A percentile compares a stretch with the other conserved stretches of the same genome.
phyloP scores from a whole-genome alignment of 2,113 vertebrate genomes.

The Eublepharis macularius region DNA sequence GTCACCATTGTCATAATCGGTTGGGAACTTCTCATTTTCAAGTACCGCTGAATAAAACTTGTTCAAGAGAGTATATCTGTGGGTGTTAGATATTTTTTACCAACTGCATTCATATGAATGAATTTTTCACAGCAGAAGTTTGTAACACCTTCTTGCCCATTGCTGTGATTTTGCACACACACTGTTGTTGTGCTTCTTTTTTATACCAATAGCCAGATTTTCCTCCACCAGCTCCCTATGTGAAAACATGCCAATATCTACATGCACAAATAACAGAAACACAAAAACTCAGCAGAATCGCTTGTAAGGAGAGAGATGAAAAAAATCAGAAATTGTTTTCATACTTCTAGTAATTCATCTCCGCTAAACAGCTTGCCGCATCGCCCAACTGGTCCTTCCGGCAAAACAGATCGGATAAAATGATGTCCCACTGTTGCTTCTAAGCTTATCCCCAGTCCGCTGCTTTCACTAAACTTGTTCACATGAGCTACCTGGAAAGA shows the following conservation, averaged over 20 bases:
- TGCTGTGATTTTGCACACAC: neutral
- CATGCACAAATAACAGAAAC: neutral
- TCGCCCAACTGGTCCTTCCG: conserved; percentile 93
- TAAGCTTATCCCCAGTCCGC: conserved; percentile 93
- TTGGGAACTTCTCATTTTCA: neutral
- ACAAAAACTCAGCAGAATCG: conserved; percentile 1
- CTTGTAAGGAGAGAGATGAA: neutral
- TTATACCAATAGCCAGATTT: neutral
- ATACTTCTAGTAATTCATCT: conserved; percentile 94
- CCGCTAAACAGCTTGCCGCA: conserved; percentile 90
- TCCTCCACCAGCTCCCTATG: neutral
- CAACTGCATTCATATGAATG: neutral
- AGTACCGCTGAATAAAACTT: neutral
- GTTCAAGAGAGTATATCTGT: neutral
- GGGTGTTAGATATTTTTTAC: neutral
- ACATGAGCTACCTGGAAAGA: conserved; percentile 86
- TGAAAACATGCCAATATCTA: neutral
- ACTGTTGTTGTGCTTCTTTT: neutral
- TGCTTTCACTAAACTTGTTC: conserved; percentile 92
- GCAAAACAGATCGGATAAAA: conserved; percentile 93
- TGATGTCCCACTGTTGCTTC: conserved; percentile 91
- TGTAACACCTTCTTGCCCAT: neutral
- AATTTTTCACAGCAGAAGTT: neutral
- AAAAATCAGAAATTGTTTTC: conserved; percentile 4
- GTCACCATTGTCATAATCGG: neutral